Evolutionary conservation across 2,797 vertebrate species (phyloP), one percentile per base, ranked within the genome.

Genomic region (Pteropus rufus): DNA sequence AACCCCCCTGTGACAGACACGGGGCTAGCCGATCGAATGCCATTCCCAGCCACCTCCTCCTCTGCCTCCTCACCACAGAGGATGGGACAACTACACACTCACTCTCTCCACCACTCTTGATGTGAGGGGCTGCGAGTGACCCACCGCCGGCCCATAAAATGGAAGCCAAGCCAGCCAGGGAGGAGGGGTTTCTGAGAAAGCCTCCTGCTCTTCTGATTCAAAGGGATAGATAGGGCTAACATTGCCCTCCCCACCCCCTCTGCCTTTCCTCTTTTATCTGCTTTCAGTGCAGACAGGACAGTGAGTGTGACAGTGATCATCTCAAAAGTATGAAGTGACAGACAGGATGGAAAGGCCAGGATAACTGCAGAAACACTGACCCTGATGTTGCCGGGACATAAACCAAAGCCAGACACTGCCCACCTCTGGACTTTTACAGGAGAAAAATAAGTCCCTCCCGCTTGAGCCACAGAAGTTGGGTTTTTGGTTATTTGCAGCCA

Each of bases 251-350:
- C 4, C 7, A 23, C 23, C 1, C 70, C 29, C 12, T 2, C 46
- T 0, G 8, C 60, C 23, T 34, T 16, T 77, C 2, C 19, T 89
- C 56, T 7, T 36, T 21, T 31, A 18, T 15, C 64, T 39, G 36
- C 12, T 60, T 18, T n/a, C 52, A 21, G 3, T 3, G 36, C 7
- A 72, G 34, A 56, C 1, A 2, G 26, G 54, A 73, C 62, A 21
- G 2, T 1, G 0, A 65, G 39, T 7, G 1, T 36, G 8, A 67
- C 9, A 11, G 14, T 29, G 4, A 15, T 29, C 56, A 24, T 10
- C 31, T 62, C 12, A 49, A 83, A 44, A 24, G 44, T 8, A 60
- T 1, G 29, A 58, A 31, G 3, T 76, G 73, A 82, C 56, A 44
- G 0, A 14, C 6, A 34, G 8, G 44, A 67, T 49, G 49, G 21